Conservation (phyloP, 2,113 vertebrate genomes). For the Notarius lentiginosus region DNA sequence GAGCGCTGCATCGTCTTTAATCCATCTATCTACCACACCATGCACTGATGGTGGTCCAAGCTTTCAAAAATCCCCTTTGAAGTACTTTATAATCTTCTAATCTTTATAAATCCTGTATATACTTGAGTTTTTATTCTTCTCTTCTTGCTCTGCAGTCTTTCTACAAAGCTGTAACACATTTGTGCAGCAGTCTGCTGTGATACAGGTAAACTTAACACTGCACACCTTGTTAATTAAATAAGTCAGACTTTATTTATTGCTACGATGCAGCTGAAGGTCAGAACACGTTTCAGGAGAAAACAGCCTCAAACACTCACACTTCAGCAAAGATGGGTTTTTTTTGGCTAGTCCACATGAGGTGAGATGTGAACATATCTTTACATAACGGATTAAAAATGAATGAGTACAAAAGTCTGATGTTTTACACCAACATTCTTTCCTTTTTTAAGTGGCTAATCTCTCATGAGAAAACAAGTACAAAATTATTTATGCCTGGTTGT, state of each 20-base stretch:
- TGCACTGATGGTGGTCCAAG: neutral
- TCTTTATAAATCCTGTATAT: neutral
- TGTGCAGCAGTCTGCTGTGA: neutral
- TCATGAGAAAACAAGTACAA: neutral
- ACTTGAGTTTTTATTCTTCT: neutral
- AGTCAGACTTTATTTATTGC: neutral
- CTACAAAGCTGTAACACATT: neutral
- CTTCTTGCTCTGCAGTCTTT: neutral
- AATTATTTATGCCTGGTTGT: neutral
- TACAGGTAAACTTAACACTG: neutral
- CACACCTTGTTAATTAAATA: neutral
- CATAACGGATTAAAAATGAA: neutral
- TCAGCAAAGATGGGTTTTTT: neutral
- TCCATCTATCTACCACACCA: neutral
- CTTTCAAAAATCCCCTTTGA: neutral
- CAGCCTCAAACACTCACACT: neutral
- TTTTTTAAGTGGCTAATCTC: neutral
- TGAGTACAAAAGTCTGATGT: neutral
- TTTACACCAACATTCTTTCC: neutral
- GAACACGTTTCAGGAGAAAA: neutral
- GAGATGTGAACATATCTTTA: neutral
- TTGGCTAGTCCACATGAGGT: fast-evolving
- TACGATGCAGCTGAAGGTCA: neutral
- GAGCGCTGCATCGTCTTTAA: neutral
- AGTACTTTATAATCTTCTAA: neutral